Conservation (phyloP, 2,888 invertebrate genomes). For the Mystacides longicornis region DNA sequence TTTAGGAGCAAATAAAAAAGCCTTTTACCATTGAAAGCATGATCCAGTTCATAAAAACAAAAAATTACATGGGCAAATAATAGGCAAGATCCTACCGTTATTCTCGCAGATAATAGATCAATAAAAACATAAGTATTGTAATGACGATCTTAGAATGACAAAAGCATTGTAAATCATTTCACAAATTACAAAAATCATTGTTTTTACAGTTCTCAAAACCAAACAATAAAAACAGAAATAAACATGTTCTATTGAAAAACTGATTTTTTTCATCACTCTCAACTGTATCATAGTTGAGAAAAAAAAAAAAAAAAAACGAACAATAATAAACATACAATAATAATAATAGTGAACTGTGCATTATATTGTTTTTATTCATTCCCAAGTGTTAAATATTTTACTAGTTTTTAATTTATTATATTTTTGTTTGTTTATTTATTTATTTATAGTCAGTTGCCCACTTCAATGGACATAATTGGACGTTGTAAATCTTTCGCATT, state of each 20-base stretch:
- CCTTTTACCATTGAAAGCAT: no score
- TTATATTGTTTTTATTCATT: no score
- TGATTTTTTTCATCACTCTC: not conserved
- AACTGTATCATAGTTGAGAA: not conserved
- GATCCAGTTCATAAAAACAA: no score
- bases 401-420: constrained; percentile 17
- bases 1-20: no score
- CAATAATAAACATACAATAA: not conserved
- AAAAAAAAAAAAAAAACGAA: not conserved
- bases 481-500: constrained; percentile 18
- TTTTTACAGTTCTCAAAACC: not conserved
- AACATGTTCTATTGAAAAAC: not conserved
- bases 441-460: no score
- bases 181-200: not conserved
- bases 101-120: no score
- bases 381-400: not conserved
- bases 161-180: not conserved
- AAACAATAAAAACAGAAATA: not conserved
- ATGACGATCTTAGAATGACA: not conserved
- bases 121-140: not conserved
- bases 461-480: constrained; percentile 15
- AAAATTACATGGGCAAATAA: no score
- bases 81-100: not conserved
- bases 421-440: not conserved
- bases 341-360: not conserved